Evolutionary conservation across 2,888 invertebrate species (phyloP), one percentile per base, ranked within the genome.

Genomic region (Eueremaeus valkanovi): DNA sequence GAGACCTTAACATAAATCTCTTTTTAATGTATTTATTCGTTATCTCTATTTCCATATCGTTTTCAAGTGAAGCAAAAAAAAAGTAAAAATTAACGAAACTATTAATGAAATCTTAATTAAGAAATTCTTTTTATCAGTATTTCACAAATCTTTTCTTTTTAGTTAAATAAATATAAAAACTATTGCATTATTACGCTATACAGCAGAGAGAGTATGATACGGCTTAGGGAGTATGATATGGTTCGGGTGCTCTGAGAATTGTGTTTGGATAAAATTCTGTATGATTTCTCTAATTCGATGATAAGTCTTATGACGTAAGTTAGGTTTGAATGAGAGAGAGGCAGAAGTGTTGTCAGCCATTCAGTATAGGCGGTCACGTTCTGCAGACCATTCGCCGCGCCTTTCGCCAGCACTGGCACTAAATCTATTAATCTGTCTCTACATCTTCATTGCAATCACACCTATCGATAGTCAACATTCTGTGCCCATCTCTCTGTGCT

Each of bases 31-130:
- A 16, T 63, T 27, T 63, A 63, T 8, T 33, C 6, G 29, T 63
- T 63, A 63, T 63, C 63, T 13, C 33, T 9, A 33, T 63, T 63
- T 24, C 63, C 36, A 33, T 63, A 63, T 63, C 63, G 33, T 21
- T 45, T 16, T 13, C 45, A 45, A 45, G 16, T 24, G 27, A 27
- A 55, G 24, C n/a, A n/a, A n/a, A n/a, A n/a, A n/a, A n/a, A n/a
- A n/a, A 24, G 55, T 21, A 55, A 55, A 27, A 27, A 2, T 55
- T 45, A 16, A 55, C n/a, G 27, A 24, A 27, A 13, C 27, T 55
- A 27, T 55, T n/a, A n/a, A n/a, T 55, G 9, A 55, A n/a, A 51
- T 51, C 24, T 8, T 51, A 55, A 55, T 27, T 27, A 9, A 27
- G 27, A 27, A 55, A 45, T 45, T 45, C 3, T 45, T n/a, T n/a